A percentile compares a stretch with the other conserved stretches of the same genome.
Evolutionary conservation across 1,140 invertebrate species (phyloP).

Genomic region (Drusus annulatus): DNA sequence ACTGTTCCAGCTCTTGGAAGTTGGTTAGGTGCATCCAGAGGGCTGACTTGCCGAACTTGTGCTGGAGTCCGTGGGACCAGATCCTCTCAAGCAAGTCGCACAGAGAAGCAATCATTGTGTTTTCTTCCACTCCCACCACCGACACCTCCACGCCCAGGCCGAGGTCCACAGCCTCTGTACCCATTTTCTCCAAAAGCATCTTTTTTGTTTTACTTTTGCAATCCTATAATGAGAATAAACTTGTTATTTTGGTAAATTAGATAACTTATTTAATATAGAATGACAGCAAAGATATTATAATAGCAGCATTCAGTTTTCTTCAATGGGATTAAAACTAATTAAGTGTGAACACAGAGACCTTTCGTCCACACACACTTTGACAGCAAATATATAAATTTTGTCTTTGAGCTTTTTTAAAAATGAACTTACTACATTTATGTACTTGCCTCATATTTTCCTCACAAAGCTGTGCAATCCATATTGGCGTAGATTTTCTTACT

Average conservation of each 20-base stretch:
- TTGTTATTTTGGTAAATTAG: too few species aligned
- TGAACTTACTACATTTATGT: too few species aligned
- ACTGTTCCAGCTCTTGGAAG: slow-evolving; percentile 91
- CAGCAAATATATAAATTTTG: too few species aligned
- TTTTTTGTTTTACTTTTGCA: slow-evolving; percentile 95
- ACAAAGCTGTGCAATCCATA: too few species aligned
- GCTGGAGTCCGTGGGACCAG: slow-evolving; percentile 97
- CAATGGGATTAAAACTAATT: too few species aligned
- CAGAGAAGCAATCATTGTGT: slow-evolving; percentile 95
- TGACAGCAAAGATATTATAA: background rate
- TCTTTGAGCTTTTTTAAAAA: too few species aligned
- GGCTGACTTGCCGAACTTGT: slow-evolving; percentile 96
- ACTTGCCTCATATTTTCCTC: too few species aligned
- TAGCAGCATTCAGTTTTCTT: too few species aligned
- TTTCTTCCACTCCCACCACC: slow-evolving; percentile 90
- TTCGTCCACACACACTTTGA: too few species aligned
- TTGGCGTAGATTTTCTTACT: too few species aligned
- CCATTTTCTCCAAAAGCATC: slow-evolving; percentile 98
- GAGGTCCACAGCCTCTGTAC: slow-evolving; percentile 83
- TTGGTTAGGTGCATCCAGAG: slow-evolving; percentile 94
- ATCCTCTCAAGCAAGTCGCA: slow-evolving; percentile 98
- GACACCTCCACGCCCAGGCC: slow-evolving; percentile 79
- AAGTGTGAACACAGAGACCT: too few species aligned
- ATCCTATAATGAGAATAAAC: slow-evolving; percentile 73
- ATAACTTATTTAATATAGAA: too few species aligned